phyloP scores from a whole-genome alignment of 2,888 invertebrate species.

The Dolichopus griseipennis region DNA sequence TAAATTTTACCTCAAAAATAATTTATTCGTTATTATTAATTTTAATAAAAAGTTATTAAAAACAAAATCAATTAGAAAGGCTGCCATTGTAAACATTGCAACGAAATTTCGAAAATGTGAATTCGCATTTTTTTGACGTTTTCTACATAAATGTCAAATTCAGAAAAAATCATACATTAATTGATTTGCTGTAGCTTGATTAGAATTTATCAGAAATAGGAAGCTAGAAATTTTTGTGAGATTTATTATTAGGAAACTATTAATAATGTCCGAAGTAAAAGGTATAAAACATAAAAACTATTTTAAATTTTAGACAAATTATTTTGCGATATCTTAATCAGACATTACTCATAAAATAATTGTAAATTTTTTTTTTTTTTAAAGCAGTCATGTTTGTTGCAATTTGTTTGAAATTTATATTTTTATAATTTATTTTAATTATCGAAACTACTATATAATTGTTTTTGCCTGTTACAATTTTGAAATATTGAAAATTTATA shows the following conservation, averaged over 20 bases:
- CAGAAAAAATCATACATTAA: background rate
- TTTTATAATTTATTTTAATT: too few relatives aligned
- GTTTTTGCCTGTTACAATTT: background rate
- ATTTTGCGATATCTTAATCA: background rate
- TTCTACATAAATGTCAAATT: background rate
- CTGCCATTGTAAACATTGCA: too few relatives aligned
- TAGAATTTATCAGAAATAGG: background rate
- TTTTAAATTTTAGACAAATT: too few relatives aligned
- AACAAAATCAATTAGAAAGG: too few relatives aligned
- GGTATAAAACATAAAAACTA: background rate
- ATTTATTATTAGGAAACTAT: background rate
- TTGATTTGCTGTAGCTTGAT: conserved; percentile 2
- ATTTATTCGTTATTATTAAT: too few relatives aligned
- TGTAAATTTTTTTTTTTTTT: too few relatives aligned
- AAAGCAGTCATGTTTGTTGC: background rate
- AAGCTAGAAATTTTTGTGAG: background rate
- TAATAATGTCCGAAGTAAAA: background rate
- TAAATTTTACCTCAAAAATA: too few relatives aligned
- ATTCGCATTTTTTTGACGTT: background rate
- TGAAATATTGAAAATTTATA: too few relatives aligned
- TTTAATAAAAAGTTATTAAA: too few relatives aligned
- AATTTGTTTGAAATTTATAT: background rate
- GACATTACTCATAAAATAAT: too few relatives aligned
- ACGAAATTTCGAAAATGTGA: background rate
- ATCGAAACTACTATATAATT: too few relatives aligned